Evolutionary conservation across 2,888 invertebrate genomes (phyloP), one percentile per base, ranked within the genome.

Genomic region (Stratiomys singularior): DNA sequence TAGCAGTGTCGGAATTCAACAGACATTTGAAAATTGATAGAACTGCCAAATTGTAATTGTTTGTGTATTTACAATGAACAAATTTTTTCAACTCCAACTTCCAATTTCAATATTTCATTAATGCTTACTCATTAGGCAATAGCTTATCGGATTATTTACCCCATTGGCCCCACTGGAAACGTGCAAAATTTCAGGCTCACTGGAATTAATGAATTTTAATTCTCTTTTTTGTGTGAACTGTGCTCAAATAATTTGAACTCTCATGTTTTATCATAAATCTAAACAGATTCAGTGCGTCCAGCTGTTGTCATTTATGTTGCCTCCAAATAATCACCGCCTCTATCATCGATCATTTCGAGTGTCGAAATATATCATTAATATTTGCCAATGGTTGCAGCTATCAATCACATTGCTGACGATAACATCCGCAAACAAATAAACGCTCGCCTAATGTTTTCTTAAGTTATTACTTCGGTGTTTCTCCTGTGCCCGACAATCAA

Each of bases 341-440:
- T 4, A n/a, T 4, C 52, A 52, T 13, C 52, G 7, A 37, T 37
- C 37, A 37, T 37, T 52, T 4, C 52, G 52, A n/a, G 15, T 60
- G 13, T 64, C n/a, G 30, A 23, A 64, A 64, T 27, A 64, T 30
- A 47, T 23, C 27, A 47, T 69, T 30, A 47, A 46, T 69, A 46
- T 46, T 69, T 69, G 11, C 25, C 13, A 47, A 25, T 3, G 64
- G 21, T 47, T 25, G 13, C 15, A 44, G 15, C 25, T 47, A 69
- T 69, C 69, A 69, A 69, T 69, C 69, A 69, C 47, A 47, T 47
- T 47, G 47, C 23, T n/a, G 15, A 46, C 3, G 37, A 15, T 25
- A 46, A 46, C 46, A 27, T 69, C 69, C n/a, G 7, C 30, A 69
- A 69, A 69, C 69, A 69, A 46, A 69, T 47, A 25, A 21, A 23